Base-by-base conservation (phyloP, 2,888 invertebrate species). In the Parnassius glacialis region DNA sequence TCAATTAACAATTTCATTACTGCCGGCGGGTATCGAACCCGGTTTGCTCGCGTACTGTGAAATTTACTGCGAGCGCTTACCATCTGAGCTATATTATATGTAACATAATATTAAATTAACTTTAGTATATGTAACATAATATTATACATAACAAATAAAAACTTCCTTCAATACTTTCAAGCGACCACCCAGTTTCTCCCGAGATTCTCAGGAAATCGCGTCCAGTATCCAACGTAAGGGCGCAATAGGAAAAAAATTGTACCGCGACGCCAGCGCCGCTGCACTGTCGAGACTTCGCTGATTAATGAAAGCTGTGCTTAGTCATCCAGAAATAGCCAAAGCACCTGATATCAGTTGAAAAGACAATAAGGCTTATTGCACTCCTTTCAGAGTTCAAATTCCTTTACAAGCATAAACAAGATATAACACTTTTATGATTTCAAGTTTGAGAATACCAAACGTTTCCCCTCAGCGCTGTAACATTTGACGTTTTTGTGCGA, bases 401-500 rank as follows among this genome's bases (percentile, higher is more conserved):
- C 1, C 34, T 2, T 20, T 68, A 59, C 0, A 11, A 3, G 1
- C n/a, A 13, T 1, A 20, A 3, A 34, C n/a, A 20, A 67, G 58
- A 63, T 82, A 67, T 34, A 67, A 50, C 67, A 34, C 7, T 70
- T 78, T 66, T 2, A 16, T 45, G 43, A 47, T 62, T 58, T 20
- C n/a, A 12, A 56, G 44, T 70, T 79, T 76, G 79, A 82, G 87
- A 89, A 90, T 89, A 90, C 87, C 88, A 87, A 90, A 85, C 86
- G 84, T 85, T 89, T 87, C 89, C 90, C 90, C 89, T 88, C 87
- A 81, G 79, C 85, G 80, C 83, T 85, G 86, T 89, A 90, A 87
- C 90, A 89, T 91, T 91, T 91, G 90, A 89, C 89, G 88, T 90
- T 87, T 90, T 89, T 88, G 88, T 87, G 83, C 85, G 81, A 83